These are phyloP conservation scores for Chrysomela aeneicollis DNA, from an alignment of 2,888 invertebrate species.

Conservation along the genomic window DNA sequence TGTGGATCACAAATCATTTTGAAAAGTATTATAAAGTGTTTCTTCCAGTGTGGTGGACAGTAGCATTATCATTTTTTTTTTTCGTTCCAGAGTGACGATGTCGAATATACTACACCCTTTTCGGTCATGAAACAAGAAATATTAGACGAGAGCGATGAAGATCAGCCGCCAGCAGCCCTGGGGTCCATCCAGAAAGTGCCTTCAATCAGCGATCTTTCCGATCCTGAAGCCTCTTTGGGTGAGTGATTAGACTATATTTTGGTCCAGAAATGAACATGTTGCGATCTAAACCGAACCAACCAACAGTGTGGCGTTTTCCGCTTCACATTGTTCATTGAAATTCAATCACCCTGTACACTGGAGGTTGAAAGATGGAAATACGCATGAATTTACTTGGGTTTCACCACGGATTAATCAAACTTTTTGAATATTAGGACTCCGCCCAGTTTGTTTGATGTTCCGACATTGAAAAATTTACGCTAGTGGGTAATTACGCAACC, in stretches of 20 bases:
- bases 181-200: slow-evolving; percentile 83
- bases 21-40: too few relatives aligned
- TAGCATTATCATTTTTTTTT: slow-evolving; percentile 13
- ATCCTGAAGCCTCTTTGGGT: slow-evolving; percentile 90
- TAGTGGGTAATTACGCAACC: too few relatives aligned
- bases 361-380: too few relatives aligned
- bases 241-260: slow-evolving; percentile 62
- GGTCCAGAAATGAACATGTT: neutral
- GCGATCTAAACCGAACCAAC: neutral
- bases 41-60: too few relatives aligned
- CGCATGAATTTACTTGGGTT: too few relatives aligned
- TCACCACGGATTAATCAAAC: too few relatives aligned
- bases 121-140: slow-evolving; percentile 66
- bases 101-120: slow-evolving; percentile 51
- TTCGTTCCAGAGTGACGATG: slow-evolving; percentile 57
- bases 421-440: too few relatives aligned
- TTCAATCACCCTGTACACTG: too few relatives aligned
- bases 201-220: slow-evolving; percentile 88
- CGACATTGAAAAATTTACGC: too few relatives aligned
- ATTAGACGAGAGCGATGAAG: slow-evolving; percentile 70
- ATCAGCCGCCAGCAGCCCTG: slow-evolving; percentile 63
- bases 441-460: too few relatives aligned
- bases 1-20: too few relatives aligned
- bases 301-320: neutral
- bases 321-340: too few relatives aligned